Evolutionary conservation across 2,113 vertebrate genomes (phyloP), one percentile per base, ranked within the genome.

Genomic region (Hydrochoerus hydrochaeris): DNA sequence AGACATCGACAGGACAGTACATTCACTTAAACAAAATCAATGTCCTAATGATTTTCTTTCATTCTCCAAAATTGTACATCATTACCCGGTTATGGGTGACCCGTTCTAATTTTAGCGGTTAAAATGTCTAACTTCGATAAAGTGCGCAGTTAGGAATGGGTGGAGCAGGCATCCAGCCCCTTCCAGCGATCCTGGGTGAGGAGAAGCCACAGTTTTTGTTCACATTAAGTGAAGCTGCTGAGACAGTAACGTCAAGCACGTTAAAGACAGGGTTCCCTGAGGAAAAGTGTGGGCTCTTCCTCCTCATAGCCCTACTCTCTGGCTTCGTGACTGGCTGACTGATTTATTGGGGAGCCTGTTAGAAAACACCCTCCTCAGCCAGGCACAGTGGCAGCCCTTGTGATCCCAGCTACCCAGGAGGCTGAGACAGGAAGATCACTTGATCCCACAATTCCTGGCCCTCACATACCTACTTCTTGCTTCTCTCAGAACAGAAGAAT

Each of bases 261-360:
- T 85, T 69, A 30, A 30, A 38, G 80, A 7, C 11, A 8, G 77
- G 85, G 32, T 16, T 13, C 80, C 67, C 16, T 14, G 22, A 38
- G 38, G 57, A 30, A 30, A 44, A 62, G 41, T n/a, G 8, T 14
- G 14, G 26, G 3, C n/a, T 44, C 5, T 7, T 73, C 54, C 5
- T 16, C 81, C 60, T 81, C 24, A 7, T 3, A 2, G 3, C 54
- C 46, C 60, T 71, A 0, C 7, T 67, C 62, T 81, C 9, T 28
- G 22, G 32, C 7, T 1, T 2, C 17, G 22, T 8, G 12, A 44
- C 6, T 30, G 4, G 26, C 2, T 16, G 41, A 16, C 41, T 7
- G 11, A 44, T 26, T 75, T 3, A 16, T 1, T 14, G 73, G 41
- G 52, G 5, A 62, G 4, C 20, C 58, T 52, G 5, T 12, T 57